These are phyloP conservation scores for Gavia stellata DNA, from an alignment of 2,113 vertebrate species.

Conservation along the genomic window DNA sequence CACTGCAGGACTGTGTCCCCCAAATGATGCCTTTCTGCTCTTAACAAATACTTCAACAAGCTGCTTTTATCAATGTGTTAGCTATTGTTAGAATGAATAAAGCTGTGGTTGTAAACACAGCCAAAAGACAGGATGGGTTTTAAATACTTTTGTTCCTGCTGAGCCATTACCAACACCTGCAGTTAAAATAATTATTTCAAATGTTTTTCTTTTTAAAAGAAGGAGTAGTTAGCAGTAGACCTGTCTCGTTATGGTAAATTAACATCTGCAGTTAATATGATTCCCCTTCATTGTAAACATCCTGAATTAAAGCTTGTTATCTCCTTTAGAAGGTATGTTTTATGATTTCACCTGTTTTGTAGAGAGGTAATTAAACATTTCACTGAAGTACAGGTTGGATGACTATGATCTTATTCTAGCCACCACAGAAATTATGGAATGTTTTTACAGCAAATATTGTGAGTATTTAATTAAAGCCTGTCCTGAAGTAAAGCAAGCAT, in stretches of 20 bases:
- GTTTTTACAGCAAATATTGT: constrained; percentile 44
- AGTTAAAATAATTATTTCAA: constrained; percentile 69
- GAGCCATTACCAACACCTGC: constrained; percentile 52
- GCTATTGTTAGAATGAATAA: constrained; percentile 25
- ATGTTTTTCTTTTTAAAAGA: constrained; percentile 59
- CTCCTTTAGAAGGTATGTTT: constrained; percentile 41
- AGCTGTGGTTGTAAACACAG: constrained; percentile 28
- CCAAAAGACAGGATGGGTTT: constrained; percentile 26
- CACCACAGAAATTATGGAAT: constrained; percentile 15
- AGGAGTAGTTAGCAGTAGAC: constrained; percentile 48
- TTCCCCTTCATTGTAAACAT: constrained; percentile 52
- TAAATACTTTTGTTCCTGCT: constrained; percentile 62
- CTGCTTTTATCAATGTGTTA: constrained; percentile 2
- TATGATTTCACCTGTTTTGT: constrained; percentile 50
- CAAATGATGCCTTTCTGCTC: not conserved
- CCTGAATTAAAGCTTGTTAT: constrained; percentile 58
- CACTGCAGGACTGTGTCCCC: not conserved
- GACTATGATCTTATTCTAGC: constrained; percentile 48
- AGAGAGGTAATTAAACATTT: constrained; percentile 51
- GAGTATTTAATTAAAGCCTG: constrained; percentile 21
- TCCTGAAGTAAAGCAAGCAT: constrained; percentile 18
- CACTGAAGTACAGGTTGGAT: constrained; percentile 18
- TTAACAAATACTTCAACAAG: not conserved
- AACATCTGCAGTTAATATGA: constrained; percentile 62
- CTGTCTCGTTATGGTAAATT: constrained; percentile 61